These are phyloP conservation scores for Cremastinae sp. DNA, from an alignment of 2,888 invertebrate genomes.

Conservation along the genomic window DNA sequence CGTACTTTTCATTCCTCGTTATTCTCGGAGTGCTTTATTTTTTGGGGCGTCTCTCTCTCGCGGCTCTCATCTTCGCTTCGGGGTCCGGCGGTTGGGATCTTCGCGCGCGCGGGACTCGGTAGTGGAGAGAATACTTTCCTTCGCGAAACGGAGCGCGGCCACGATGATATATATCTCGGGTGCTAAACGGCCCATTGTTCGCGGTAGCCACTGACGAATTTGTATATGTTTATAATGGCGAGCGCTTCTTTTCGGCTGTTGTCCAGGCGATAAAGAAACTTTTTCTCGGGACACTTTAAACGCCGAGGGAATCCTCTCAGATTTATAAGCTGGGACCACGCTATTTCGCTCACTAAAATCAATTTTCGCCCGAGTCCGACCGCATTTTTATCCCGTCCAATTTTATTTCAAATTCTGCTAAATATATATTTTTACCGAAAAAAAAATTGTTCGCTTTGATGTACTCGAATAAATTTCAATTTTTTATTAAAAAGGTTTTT, in stretches of 20 bases:
- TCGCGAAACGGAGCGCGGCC: conserved; percentile 64
- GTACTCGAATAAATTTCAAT: too few relatives aligned
- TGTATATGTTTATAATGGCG: conserved; percentile 80
- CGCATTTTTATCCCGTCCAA: conserved; percentile 17
- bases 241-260: conserved; percentile 63
- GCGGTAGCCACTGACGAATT: conserved; percentile 79
- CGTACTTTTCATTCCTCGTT: conserved; percentile 45
- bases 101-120: conserved; percentile 9
- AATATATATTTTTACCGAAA: too few relatives aligned
- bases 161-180: conserved; percentile 79
- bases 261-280: conserved; percentile 60
- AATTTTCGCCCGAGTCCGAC: conserved; percentile 24
- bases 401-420: neutral
- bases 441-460: too few relatives aligned
- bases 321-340: conserved; percentile 4
- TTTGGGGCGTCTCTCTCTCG: conserved; percentile 2
- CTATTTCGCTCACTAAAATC: neutral
- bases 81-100: conserved; percentile 39
- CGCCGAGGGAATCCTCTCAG: conserved; percentile 1
- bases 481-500: too few relatives aligned
- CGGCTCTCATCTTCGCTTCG: conserved; percentile 45
- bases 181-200: conserved; percentile 80
- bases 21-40: neutral
- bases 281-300: conserved; percentile 48
- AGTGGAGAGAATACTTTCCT: conserved; percentile 41